Evolutionary conservation across 1,140 invertebrate species (phyloP).

Genomic region (Linepithema humile): DNA sequence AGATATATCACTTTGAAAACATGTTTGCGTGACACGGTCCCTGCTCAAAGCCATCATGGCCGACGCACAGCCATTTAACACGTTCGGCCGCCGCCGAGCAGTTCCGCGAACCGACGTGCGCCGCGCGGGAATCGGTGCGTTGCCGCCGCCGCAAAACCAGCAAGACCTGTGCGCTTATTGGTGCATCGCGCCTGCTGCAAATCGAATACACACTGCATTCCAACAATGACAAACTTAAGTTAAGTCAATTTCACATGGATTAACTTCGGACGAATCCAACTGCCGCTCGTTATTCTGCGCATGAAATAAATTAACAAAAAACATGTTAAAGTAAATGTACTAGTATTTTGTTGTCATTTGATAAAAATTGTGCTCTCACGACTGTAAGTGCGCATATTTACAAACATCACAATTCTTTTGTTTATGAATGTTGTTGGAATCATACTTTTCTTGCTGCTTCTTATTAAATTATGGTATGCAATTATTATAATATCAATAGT

Average conservation of each 20-base stretch:
- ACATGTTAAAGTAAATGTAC: too few relatives aligned
- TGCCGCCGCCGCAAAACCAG: conserved; percentile 23
- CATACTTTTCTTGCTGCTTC: too few relatives aligned
- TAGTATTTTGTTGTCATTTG: too few relatives aligned
- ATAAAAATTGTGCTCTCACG: too few relatives aligned
- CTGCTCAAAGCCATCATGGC: conserved; percentile 84
- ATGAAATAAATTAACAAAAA: too few relatives aligned
- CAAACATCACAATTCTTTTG: too few relatives aligned
- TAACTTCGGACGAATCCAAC: too few relatives aligned
- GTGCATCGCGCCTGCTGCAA: neutral
- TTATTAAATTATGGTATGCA: neutral
- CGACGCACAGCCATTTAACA: conserved; percentile 83
- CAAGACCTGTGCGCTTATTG: conserved; percentile 25
- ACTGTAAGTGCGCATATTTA: too few relatives aligned
- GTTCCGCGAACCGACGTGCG: conserved; percentile 65
- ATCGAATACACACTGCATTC: conserved; percentile 29
- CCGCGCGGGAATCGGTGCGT: conserved; percentile 68
- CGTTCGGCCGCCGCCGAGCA: conserved; percentile 73
- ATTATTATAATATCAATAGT: neutral
- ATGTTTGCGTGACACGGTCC: conserved; percentile 83
- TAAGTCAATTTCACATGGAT: neutral
- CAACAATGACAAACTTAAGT: neutral
- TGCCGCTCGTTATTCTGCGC: too few relatives aligned
- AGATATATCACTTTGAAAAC: conserved; percentile 83
- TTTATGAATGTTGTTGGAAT: too few relatives aligned